A percentile compares a stretch with the other conserved stretches of the same genome.
phyloP scores from a whole-genome alignment of 2,888 invertebrate species.

The Orthosia cruda region DNA sequence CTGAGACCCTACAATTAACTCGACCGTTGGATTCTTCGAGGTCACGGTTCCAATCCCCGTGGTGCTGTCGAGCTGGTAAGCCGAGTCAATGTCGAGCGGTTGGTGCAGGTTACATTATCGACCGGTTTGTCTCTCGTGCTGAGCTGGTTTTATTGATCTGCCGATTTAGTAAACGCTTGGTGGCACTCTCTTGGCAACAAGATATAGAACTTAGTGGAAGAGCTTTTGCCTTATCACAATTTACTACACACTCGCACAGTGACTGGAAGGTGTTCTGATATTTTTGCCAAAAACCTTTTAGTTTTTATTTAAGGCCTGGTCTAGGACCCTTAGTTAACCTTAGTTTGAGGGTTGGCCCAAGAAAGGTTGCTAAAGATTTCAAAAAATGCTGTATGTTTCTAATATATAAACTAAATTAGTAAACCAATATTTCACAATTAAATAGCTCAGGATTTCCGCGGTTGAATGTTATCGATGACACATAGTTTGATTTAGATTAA shows the following conservation, averaged over 20 bases:
- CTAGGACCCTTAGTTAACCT: not conserved
- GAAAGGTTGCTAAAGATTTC: not conserved
- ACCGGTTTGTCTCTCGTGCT: constrained; percentile 41
- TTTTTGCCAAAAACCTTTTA: not conserved
- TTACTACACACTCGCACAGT: no score
- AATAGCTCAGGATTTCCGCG: not conserved
- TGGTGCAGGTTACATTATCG: not conserved
- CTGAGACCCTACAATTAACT: not conserved
- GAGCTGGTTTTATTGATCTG: constrained; percentile 8
- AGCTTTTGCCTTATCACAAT: not conserved
- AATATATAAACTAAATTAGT: no score
- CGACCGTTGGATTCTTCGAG: constrained; percentile 17
- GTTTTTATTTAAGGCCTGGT: not conserved
- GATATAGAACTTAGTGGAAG: not conserved
- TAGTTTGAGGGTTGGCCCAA: no score
- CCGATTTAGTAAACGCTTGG: not conserved
- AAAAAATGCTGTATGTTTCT: not conserved
- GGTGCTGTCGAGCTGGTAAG: constrained; percentile 8
- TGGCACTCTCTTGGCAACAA: not conserved
- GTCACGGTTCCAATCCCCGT: constrained; percentile 31
- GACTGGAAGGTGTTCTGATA: not conserved
- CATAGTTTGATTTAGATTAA: not conserved
- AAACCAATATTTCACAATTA: not conserved
- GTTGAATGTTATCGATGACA: not conserved
- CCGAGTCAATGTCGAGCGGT: constrained; percentile 42